Base-by-base conservation (phyloP, 2,113 vertebrate species). In the Alectura lathami region DNA sequence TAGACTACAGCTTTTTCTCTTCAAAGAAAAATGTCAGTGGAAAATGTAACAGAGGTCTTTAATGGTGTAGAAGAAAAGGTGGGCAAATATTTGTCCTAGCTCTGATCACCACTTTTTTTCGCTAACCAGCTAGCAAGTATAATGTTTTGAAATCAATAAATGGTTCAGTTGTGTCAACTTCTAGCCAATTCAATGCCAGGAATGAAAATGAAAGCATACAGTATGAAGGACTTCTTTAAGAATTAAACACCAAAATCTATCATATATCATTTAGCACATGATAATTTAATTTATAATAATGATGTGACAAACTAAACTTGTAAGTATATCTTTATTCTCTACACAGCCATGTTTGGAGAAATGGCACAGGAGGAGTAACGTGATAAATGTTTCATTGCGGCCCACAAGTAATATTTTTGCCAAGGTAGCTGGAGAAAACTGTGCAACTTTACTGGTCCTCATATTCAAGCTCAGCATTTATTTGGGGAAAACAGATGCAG, bases 401-500 rank as follows among this genome's bases (percentile, higher is more conserved):
- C 95, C 91, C 94, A 88, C 16, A 93, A 81, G 93, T 96, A 96
- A 80, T 90, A 84, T 85, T 93, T 93, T 95, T 97, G 97, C 96
- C 96, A 98, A 97, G 96, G 93, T 91, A 97, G 95, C 96, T 97
- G 95, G 91, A 96, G 86, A 96, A 96, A 96, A 93, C 84, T 88
- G 79, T 90, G 74, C 83, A 95, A 91, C 91, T 86, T 96, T 91
- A 45, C 73, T 96, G 92, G 82, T 77, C 89, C 67, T 96, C 84
- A 51, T 63, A 94, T 89, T 92, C 78, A 91, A 96, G 74, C 72
- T 92, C 93, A 96, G 79, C 92, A 84, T 89, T 77, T 95, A 94
- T 92, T 95, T 88, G 94, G 82, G 81, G 83, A 94, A 97, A 97
- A 95, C 67, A 97, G 76, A 88, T 97, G 95, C 97, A 90, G 86